A percentile compares a stretch with the other conserved stretches of the same genome.
Conservation (phyloP, 2,797 vertebrate species). For the Synanceia verrucosa region DNA sequence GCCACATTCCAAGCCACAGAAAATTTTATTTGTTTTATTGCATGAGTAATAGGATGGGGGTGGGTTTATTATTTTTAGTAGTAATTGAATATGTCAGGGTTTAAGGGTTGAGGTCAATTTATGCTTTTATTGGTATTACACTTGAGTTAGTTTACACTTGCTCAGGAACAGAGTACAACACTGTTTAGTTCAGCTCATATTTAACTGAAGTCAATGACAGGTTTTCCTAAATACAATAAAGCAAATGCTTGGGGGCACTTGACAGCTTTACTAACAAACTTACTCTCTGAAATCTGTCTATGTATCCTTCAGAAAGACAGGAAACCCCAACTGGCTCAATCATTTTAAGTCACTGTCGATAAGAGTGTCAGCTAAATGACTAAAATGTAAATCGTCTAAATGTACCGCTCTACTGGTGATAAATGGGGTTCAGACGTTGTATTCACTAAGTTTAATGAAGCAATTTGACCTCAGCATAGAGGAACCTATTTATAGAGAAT, state of each 20-base stretch:
- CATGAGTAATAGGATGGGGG: background rate
- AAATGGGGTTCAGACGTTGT: constrained; percentile 33
- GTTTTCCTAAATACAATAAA: background rate
- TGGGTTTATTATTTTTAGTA: background rate
- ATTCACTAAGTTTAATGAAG: constrained; percentile 42
- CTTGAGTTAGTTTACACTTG: background rate
- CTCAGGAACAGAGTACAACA: background rate
- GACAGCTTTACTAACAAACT: background rate
- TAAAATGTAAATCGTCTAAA: constrained; percentile 49
- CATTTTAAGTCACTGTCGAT: background rate
- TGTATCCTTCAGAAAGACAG: background rate
- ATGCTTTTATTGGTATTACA: background rate
- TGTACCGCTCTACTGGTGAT: constrained; percentile 15
- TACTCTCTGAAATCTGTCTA: background rate
- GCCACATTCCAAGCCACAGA: too few relatives aligned
- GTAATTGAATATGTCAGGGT: background rate
- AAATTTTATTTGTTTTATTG: background rate
- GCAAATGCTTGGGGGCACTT: background rate
- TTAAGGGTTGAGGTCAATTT: background rate
- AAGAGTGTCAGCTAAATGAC: constrained; percentile 13
- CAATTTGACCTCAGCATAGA: constrained; percentile 63
- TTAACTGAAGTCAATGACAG: background rate
- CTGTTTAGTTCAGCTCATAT: background rate
- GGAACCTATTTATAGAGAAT: constrained; percentile 68
- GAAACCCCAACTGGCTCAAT: background rate